A percentile compares a stretch with the other conserved stretches of the same genome.
Conservation (phyloP, 2,888 invertebrate genomes). For the Drosophila nr. fundita region DNA sequence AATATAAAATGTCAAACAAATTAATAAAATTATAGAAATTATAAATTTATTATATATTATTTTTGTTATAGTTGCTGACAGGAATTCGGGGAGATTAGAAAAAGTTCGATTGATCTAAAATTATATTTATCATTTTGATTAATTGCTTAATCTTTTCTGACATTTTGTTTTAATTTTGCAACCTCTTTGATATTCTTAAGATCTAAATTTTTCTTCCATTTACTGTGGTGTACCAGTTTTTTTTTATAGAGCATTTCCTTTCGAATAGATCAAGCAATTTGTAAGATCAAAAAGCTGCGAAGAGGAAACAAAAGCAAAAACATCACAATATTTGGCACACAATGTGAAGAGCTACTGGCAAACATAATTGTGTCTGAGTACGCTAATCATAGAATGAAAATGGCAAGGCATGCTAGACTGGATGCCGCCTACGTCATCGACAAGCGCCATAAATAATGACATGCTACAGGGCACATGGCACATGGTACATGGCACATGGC, state of each 20-base stretch:
- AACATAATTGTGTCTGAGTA: conserved; percentile 33
- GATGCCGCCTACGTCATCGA: conserved; percentile 72
- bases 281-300: conserved; percentile 46
- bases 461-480: conserved; percentile 24
- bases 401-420: conserved; percentile 49
- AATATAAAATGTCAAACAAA: neutral
- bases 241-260: neutral
- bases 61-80: neutral
- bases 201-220: neutral
- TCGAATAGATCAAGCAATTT: conserved; percentile 12
- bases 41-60: neutral
- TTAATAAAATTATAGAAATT: neutral
- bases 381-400: conserved; percentile 11
- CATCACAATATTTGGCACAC: conserved; percentile 65
- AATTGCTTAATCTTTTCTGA: neutral
- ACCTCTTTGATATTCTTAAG: neutral
- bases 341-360: conserved; percentile 42
- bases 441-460: conserved; percentile 55
- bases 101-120: neutral
- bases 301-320: conserved; percentile 47
- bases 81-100: neutral
- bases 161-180: neutral
- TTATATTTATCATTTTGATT: neutral
- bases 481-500: conserved; percentile 23
- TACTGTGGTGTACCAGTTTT: neutral